phyloP scores from a whole-genome alignment of 2,797 vertebrate species.

The Phataginus tricuspis region DNA sequence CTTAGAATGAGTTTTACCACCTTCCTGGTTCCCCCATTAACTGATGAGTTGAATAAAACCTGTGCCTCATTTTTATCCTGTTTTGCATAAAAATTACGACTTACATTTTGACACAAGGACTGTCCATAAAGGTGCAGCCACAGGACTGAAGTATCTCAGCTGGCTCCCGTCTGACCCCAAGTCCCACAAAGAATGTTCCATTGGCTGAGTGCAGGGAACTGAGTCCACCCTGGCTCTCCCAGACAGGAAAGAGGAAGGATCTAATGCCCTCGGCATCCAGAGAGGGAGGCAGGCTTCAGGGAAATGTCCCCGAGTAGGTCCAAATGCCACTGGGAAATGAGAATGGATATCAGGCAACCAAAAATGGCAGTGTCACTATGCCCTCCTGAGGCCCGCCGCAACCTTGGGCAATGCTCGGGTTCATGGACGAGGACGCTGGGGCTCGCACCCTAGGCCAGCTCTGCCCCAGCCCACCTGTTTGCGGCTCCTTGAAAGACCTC shows the following conservation, averaged over 20 bases:
- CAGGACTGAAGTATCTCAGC: neutral
- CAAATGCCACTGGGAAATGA: neutral
- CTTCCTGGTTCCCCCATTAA: neutral
- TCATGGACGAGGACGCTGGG: neutral
- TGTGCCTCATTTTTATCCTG: neutral
- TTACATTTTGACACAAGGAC: neutral
- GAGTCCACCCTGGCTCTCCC: no score
- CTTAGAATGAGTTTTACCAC: neutral
- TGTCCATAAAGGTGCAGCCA: neutral
- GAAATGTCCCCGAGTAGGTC: neutral
- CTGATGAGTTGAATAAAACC: neutral
- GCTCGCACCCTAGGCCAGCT: neutral
- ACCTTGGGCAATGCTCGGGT: neutral
- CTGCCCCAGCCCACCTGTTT: neutral
- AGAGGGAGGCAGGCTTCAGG: neutral
- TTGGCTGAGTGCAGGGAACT: no score
- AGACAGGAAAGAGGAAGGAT: neutral
- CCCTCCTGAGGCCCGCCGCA: no score
- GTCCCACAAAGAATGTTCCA: neutral
- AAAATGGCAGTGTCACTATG: neutral
- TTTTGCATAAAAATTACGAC: neutral
- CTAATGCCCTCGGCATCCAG: neutral
- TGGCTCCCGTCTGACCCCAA: neutral
- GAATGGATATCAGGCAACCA: neutral
- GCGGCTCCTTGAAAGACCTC: neutral